Percentiles rank a stretch among this genome's conserved stretches.
phyloP scores from a whole-genome alignment of 2,888 invertebrate genomes.

The Eupithecia pulchellata region DNA sequence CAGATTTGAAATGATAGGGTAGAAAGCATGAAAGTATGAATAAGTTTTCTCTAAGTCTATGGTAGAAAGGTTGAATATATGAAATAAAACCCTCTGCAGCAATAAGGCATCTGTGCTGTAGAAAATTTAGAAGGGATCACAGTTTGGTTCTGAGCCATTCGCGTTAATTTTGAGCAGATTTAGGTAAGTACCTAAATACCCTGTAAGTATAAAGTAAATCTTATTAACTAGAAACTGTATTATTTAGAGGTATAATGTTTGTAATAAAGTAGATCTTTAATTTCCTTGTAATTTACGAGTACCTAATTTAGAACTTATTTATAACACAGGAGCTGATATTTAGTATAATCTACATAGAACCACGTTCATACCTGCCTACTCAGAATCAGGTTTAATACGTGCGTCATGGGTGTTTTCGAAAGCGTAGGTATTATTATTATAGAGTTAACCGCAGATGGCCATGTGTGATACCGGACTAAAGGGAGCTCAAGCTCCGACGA shows the following conservation, averaged over 20 bases:
- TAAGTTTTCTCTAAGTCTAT: too few relatives aligned
- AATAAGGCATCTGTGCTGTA: too few relatives aligned
- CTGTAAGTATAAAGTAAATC: background rate
- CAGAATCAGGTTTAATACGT: background rate
- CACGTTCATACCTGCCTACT: background rate
- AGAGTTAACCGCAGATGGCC: too few relatives aligned
- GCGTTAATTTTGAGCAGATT: background rate
- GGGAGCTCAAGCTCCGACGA: background rate
- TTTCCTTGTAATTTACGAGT: too few relatives aligned
- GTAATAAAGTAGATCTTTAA: too few relatives aligned
- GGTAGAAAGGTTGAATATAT: too few relatives aligned
- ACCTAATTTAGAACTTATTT: too few relatives aligned
- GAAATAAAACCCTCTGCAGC: too few relatives aligned
- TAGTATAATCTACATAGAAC: background rate
- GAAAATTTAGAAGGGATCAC: background rate
- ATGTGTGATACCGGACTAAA: background rate
- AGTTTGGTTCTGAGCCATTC: background rate
- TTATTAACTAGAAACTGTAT: too few relatives aligned
- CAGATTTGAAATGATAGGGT: background rate
- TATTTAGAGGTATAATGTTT: too few relatives aligned
- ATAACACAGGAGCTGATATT: background rate
- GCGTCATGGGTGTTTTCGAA: constrained; percentile 1
- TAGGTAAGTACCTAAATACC: too few relatives aligned
- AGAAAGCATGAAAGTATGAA: background rate
- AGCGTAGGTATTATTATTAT: background rate